These are phyloP conservation scores for Odontothrips loti DNA, from an alignment of 2,888 invertebrate species.

Conservation along the genomic window DNA sequence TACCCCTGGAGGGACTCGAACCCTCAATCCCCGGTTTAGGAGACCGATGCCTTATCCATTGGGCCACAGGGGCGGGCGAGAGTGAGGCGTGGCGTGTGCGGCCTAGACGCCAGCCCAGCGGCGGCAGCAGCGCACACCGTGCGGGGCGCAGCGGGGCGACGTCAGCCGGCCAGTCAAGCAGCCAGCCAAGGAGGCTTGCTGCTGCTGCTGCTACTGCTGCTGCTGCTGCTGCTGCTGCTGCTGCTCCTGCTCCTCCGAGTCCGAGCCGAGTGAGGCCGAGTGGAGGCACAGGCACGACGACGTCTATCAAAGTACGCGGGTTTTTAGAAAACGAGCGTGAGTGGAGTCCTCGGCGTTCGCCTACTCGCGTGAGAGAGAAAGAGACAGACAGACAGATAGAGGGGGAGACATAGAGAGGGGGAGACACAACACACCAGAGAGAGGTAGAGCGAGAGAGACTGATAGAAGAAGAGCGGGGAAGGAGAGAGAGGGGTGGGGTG, in stretches of 20 bases:
- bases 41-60: constrained; percentile 24
- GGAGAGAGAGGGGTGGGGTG: background rate
- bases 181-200: background rate
- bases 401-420: background rate
- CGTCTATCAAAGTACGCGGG: constrained; percentile 17
- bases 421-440: too few species aligned
- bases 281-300: background rate
- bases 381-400: background rate
- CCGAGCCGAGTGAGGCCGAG: too few species aligned
- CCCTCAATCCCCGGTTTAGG: constrained; percentile 19
- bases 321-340: background rate
- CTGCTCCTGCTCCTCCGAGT: background rate
- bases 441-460: background rate
- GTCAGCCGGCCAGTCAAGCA: background rate
- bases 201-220: background rate
- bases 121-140: background rate
- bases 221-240: too few species aligned
- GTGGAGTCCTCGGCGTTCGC: background rate
- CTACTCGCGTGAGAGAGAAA: background rate
- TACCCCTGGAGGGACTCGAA: constrained; percentile 23
- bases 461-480: background rate
- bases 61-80: constrained; percentile 14
- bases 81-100: background rate
- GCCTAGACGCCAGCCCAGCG: background rate
- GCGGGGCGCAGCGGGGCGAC: background rate